Conservation (phyloP, 2,888 invertebrate genomes). For the Drosophila imparisetae region DNA sequence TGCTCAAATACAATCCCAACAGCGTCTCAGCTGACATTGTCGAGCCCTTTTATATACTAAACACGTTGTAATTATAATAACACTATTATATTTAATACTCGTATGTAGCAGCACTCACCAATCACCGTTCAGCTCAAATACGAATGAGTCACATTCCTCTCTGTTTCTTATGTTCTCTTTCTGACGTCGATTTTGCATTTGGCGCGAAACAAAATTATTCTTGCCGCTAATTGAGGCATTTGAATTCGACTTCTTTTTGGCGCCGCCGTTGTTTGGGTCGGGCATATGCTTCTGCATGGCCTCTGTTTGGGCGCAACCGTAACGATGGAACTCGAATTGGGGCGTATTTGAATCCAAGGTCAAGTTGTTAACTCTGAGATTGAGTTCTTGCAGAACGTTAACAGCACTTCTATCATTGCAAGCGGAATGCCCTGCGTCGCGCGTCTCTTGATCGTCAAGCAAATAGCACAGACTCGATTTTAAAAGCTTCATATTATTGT, state of each 20-base stretch:
- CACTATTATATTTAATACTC: background rate
- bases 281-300: background rate
- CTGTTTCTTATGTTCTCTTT: conserved; percentile 45
- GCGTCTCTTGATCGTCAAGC: conserved; percentile 44
- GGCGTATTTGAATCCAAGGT: conserved; percentile 32
- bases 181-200: conserved; percentile 35
- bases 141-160: background rate
- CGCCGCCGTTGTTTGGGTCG: background rate
- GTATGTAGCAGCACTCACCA: conserved; percentile 54
- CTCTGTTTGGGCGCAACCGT: conserved; percentile 29
- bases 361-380: conserved; percentile 21
- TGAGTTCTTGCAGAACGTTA: conserved; percentile 38
- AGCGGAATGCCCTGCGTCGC: background rate
- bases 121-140: conserved; percentile 32
- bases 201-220: conserved; percentile 17
- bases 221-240: too few relatives aligned
- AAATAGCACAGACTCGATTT: conserved; percentile 36
- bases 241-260: background rate
- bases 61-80: background rate
- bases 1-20: background rate
- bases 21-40: background rate
- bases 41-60: background rate
- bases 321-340: conserved; percentile 58
- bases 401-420: background rate
- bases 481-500: conserved; percentile 36